phyloP scores from a whole-genome alignment of 2,888 invertebrate genomes.

The Gnatocerus cornutus region DNA sequence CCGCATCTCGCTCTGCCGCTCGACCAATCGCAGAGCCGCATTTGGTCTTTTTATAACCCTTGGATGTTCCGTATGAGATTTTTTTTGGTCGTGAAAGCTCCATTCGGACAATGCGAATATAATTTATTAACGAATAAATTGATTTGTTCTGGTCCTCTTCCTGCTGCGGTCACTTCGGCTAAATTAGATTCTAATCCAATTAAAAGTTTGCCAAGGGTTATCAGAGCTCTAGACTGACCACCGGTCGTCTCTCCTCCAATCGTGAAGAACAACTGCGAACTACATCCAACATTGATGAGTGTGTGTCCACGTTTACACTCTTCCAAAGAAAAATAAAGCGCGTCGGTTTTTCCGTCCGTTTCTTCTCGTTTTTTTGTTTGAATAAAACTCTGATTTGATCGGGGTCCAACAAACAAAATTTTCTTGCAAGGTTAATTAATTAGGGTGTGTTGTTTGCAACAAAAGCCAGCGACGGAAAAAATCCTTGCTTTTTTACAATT shows the following conservation, averaged over 20 bases:
- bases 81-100: too few relatives aligned
- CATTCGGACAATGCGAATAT: constrained; percentile 50
- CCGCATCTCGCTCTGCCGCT: too few relatives aligned
- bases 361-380: constrained; percentile 17
- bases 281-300: constrained; percentile 67
- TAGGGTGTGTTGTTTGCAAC: constrained; percentile 26
- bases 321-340: constrained; percentile 45
- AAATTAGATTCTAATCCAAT: constrained; percentile 73
- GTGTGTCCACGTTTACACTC: constrained; percentile 55
- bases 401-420: constrained; percentile 11
- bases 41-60: too few relatives aligned
- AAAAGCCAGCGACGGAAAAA: constrained; percentile 23
- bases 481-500: constrained; percentile 28
- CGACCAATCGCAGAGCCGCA: too few relatives aligned
- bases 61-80: too few relatives aligned
- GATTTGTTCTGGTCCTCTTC: constrained; percentile 66
- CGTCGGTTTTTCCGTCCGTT: constrained; percentile 23
- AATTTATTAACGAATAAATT: constrained; percentile 66
- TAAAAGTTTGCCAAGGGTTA: constrained; percentile 70
- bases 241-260: constrained; percentile 58
- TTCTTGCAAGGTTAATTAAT: constrained; percentile 23
- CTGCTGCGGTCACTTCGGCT: constrained; percentile 69
- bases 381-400: constrained; percentile 38
- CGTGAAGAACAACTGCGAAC: constrained; percentile 56
- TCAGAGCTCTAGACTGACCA: constrained; percentile 58